Conservation (phyloP, 2,797 vertebrate species). For the Natrix natrix region DNA sequence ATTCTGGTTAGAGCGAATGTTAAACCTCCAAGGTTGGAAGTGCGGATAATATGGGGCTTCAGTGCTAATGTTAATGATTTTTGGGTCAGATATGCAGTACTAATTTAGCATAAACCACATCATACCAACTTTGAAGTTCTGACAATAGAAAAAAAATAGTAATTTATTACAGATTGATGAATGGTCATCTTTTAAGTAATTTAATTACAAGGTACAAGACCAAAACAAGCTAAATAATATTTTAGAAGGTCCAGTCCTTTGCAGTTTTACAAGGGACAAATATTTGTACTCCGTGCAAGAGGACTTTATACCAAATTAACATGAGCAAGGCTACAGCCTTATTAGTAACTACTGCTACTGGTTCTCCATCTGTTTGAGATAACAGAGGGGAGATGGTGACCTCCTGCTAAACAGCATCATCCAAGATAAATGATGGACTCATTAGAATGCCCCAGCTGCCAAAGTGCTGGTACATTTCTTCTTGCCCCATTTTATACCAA, state of each 20-base stretch:
- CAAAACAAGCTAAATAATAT: background rate
- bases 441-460: background rate
- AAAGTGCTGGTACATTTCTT: background rate
- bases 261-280: background rate
- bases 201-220: slow-evolving; percentile 20
- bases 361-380: background rate
- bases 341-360: background rate
- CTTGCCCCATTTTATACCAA: background rate
- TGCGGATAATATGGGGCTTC: slow-evolving; percentile 21
- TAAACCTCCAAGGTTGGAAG: slow-evolving; percentile 24
- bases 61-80: slow-evolving; percentile 19
- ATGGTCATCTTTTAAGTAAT: background rate
- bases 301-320: background rate
- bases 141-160: background rate
- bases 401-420: background rate
- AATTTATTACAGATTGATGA: slow-evolving; percentile 27
- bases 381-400: background rate
- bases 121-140: background rate
- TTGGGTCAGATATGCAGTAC: slow-evolving; percentile 17
- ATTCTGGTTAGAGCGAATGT: background rate
- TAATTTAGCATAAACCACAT: slow-evolving; percentile 22
- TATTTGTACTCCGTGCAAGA: background rate
- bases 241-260: background rate
- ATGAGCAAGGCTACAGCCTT: background rate
- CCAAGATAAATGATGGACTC: background rate